These are phyloP conservation scores for Amiota communis DNA, from an alignment of 2,888 invertebrate species.

Conservation along the genomic window DNA sequence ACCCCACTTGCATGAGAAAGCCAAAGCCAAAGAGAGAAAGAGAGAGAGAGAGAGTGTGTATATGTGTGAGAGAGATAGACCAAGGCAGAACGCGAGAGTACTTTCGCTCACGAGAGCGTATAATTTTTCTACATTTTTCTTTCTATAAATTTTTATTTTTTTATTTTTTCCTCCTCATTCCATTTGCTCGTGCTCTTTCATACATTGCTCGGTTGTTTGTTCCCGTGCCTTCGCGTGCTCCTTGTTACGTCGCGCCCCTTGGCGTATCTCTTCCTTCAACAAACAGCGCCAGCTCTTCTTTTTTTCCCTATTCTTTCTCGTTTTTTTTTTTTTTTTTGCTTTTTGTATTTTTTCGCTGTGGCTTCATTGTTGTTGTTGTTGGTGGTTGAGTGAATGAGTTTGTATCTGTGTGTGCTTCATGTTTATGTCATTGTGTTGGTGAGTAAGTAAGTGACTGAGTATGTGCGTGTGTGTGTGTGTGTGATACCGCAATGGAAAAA, in stretches of 20 bases:
- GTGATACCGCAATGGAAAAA: slow-evolving; percentile 71
- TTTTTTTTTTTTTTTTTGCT: slow-evolving; percentile 48
- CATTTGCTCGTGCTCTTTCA: slow-evolving; percentile 13
- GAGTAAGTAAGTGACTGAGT: slow-evolving; percentile 18
- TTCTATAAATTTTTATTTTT: slow-evolving; percentile 37
- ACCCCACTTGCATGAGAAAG: slow-evolving; percentile 1
- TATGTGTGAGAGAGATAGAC: neutral
- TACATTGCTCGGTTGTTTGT: slow-evolving; percentile 38
- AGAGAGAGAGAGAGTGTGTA: neutral
- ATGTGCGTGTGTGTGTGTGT: slow-evolving; percentile 40
- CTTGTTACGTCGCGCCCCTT: slow-evolving; percentile 47
- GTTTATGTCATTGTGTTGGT: neutral
- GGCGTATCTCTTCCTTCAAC: slow-evolving; percentile 36
- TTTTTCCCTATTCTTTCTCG: neutral
- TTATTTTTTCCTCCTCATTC: slow-evolving; percentile 45
- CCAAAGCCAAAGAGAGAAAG: neutral
- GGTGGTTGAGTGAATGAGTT: slow-evolving; percentile 26
- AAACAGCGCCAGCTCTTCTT: neutral
- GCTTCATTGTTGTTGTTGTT: slow-evolving; percentile 35
- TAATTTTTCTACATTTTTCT: slow-evolving; percentile 45
- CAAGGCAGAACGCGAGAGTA: neutral
- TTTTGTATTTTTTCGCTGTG: slow-evolving; percentile 21
- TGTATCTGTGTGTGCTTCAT: slow-evolving; percentile 17
- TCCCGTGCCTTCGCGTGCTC: slow-evolving; percentile 46
- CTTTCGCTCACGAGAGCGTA: neutral